Conservation (phyloP, 2,797 vertebrate genomes). For the Cynopterus sphinx region DNA sequence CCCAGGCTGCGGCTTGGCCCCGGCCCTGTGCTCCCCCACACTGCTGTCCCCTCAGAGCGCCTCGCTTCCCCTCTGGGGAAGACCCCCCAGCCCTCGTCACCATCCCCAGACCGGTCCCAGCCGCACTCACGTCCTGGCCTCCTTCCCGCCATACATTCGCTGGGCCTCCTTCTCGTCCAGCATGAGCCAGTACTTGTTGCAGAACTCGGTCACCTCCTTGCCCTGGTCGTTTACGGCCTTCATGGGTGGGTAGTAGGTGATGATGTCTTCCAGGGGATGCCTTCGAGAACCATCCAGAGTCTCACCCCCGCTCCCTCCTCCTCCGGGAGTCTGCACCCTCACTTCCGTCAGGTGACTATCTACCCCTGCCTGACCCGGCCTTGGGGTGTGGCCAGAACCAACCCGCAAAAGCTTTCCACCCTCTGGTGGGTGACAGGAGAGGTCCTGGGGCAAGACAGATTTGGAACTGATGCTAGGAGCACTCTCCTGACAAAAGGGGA, state of each 20-base stretch:
- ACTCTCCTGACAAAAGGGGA: background rate
- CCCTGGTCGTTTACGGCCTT: slow-evolving; percentile 90
- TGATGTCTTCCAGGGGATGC: slow-evolving; percentile 89
- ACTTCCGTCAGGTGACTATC: background rate
- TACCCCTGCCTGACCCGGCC: background rate
- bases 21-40: background rate
- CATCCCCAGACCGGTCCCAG: rapidly evolving
- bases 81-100: rapidly evolving
- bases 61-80: background rate
- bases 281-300: slow-evolving; percentile 78
- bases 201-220: slow-evolving; percentile 92
- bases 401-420: background rate
- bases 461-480: background rate
- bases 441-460: background rate
- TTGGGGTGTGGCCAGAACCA: background rate
- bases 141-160: slow-evolving; percentile 88
- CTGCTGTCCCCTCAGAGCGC: background rate
- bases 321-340: background rate
- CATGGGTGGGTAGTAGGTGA: slow-evolving; percentile 93
- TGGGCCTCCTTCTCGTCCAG: slow-evolving; percentile 88
- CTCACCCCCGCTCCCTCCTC: background rate
- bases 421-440: background rate
- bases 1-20: background rate
- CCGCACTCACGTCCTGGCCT: slow-evolving; percentile 90
- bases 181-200: slow-evolving; percentile 99